These are phyloP conservation scores for Misgurnus mizolepis DNA, from an alignment of 2,113 vertebrate species.

Conservation along the genomic window DNA sequence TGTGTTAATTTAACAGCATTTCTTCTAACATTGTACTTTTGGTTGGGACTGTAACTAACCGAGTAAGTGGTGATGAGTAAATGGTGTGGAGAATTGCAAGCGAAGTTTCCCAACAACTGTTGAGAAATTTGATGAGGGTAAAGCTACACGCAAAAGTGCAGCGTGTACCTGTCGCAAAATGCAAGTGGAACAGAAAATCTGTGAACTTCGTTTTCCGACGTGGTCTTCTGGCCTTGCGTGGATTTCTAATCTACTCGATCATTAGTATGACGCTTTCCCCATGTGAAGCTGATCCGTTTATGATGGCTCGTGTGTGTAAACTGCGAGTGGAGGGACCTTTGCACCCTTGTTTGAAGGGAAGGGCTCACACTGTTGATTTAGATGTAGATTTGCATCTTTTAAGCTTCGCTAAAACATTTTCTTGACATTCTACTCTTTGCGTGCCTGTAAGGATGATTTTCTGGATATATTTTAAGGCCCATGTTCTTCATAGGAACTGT, in stretches of 20 bases:
- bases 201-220: not conserved
- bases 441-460: not conserved
- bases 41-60: too few species aligned
- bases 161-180: not conserved
- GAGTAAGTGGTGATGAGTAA: too few species aligned
- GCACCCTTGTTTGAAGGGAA: not conserved
- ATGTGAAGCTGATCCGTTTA: not conserved
- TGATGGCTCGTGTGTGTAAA: slow-evolving; percentile 1
- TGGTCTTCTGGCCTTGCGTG: not conserved
- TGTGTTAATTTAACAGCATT: too few species aligned
- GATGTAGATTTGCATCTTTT: not conserved
- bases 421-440: not conserved
- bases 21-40: too few species aligned
- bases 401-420: not conserved
- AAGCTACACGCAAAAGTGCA: too few species aligned
- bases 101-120: not conserved
- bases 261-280: not conserved
- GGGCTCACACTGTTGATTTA: not conserved
- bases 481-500: too few species aligned
- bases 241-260: slow-evolving; percentile 2
- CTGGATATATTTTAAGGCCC: too few species aligned
- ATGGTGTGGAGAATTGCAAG: too few species aligned
- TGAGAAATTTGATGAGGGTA: not conserved
- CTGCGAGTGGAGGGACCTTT: slow-evolving; percentile 17
- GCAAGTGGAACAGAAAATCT: not conserved